Evolutionary conservation across 1,140 invertebrate species (phyloP).

Genomic region (Caligus rogercresseyi): DNA sequence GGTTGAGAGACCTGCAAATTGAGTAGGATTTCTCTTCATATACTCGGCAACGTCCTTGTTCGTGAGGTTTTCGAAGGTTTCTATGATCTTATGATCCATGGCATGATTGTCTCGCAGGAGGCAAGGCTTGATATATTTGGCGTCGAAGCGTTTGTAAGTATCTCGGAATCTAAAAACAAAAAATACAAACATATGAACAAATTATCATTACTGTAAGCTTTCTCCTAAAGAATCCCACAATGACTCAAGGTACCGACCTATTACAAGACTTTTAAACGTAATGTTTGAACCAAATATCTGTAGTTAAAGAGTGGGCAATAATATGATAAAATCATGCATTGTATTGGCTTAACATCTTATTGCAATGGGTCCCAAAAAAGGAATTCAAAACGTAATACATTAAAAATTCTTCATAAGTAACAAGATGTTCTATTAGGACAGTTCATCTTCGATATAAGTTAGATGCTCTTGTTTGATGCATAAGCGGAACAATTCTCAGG

Average conservation of each 20-base stretch:
- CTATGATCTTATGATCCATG: constrained; percentile 70
- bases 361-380: too few species aligned
- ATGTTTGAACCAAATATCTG: too few species aligned
- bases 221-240: background rate
- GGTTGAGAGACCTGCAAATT: constrained; percentile 23
- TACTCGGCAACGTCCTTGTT: constrained; percentile 83
- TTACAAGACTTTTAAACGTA: too few species aligned
- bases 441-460: too few species aligned
- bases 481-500: too few species aligned
- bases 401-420: too few species aligned
- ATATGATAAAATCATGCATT: too few species aligned
- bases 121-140: constrained; percentile 19
- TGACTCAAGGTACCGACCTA: background rate
- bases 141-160: constrained; percentile 16
- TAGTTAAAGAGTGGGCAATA: too few species aligned
- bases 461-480: too few species aligned
- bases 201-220: background rate
- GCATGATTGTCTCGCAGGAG: constrained; percentile 13
- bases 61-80: constrained; percentile 79
- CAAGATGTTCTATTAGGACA: too few species aligned
- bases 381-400: too few species aligned
- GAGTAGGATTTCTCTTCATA: constrained; percentile 58
- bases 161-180: background rate
- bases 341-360: too few species aligned
- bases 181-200: background rate